Evolutionary conservation across 1,140 invertebrate genomes (phyloP).

Genomic region (Glossosoma conforme): DNA sequence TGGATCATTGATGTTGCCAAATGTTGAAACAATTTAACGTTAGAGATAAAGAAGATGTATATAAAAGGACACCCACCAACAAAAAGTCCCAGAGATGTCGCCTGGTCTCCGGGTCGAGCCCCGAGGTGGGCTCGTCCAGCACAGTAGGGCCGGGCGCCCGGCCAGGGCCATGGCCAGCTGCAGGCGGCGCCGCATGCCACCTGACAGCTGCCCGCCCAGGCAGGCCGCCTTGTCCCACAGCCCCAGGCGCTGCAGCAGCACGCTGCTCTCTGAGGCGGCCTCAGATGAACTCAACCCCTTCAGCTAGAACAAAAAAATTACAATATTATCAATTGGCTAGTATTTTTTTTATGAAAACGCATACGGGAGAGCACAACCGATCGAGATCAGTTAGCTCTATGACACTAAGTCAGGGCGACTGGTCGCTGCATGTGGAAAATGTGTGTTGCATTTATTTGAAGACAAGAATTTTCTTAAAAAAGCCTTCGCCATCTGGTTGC

Average conservation of each 20-base stretch:
- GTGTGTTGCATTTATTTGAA: too few species aligned
- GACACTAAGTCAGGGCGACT: too few species aligned
- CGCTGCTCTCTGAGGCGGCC: slow-evolving; percentile 30
- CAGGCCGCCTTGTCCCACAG: slow-evolving; percentile 35
- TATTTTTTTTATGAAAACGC: too few species aligned
- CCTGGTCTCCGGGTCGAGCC: slow-evolving; percentile 89
- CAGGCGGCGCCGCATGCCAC: slow-evolving; percentile 52
- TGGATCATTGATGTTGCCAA: too few species aligned
- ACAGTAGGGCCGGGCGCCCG: slow-evolving; percentile 60
- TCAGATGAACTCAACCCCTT: slow-evolving; percentile 27
- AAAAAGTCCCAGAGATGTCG: slow-evolving; percentile 88
- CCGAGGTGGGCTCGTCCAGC: slow-evolving; percentile 91
- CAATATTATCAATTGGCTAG: too few species aligned
- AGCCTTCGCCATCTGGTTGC: too few species aligned
- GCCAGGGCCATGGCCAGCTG: slow-evolving; percentile 53
- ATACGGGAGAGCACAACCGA: too few species aligned
- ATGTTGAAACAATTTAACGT: not conserved
- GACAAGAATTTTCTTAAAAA: too few species aligned
- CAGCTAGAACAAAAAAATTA: too few species aligned
- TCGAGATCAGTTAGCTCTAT: too few species aligned
- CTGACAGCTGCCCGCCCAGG: slow-evolving; percentile 43
- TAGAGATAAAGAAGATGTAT: too few species aligned
- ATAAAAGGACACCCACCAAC: slow-evolving; percentile 32
- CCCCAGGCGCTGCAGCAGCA: slow-evolving; percentile 34
- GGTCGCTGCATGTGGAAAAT: too few species aligned